Evolutionary conservation across 2,797 vertebrate species (phyloP).

Genomic region (Eulemur mongoz): DNA sequence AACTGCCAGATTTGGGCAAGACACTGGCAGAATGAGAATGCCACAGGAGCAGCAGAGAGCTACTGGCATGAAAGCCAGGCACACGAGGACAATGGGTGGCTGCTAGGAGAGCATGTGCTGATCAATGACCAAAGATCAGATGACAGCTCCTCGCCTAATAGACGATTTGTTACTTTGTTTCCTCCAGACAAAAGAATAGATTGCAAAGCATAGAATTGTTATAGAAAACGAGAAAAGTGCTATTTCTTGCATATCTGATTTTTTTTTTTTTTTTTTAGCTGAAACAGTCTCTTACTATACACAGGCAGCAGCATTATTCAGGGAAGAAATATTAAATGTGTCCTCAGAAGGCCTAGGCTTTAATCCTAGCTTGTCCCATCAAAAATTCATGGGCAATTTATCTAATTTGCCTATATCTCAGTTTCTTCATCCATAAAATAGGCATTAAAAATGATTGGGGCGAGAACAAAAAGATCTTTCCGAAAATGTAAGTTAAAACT

Average conservation of each 20-base stretch:
- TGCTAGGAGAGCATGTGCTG: neutral
- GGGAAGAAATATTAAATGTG: neutral
- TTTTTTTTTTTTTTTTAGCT: neutral
- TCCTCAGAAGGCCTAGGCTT: neutral
- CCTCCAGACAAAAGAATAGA: neutral
- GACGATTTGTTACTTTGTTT: neutral
- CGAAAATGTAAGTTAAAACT: neutral
- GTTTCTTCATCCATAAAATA: neutral
- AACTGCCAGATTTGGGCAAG: neutral
- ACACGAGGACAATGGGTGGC: neutral
- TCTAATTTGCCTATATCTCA: neutral
- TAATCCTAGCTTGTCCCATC: neutral
- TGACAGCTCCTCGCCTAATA: neutral
- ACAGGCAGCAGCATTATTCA: neutral
- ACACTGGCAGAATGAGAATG: neutral
- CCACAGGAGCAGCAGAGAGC: neutral
- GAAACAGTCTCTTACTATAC: neutral
- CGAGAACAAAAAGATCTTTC: neutral
- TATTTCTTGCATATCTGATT: neutral
- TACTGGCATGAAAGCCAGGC: neutral
- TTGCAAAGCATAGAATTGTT: neutral
- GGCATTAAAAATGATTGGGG: neutral
- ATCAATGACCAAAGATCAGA: neutral
- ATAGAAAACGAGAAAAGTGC: neutral
- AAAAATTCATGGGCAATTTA: neutral